Base-by-base conservation (phyloP, 1,140 invertebrate species). In the Teleopsis dalmanni region DNA sequence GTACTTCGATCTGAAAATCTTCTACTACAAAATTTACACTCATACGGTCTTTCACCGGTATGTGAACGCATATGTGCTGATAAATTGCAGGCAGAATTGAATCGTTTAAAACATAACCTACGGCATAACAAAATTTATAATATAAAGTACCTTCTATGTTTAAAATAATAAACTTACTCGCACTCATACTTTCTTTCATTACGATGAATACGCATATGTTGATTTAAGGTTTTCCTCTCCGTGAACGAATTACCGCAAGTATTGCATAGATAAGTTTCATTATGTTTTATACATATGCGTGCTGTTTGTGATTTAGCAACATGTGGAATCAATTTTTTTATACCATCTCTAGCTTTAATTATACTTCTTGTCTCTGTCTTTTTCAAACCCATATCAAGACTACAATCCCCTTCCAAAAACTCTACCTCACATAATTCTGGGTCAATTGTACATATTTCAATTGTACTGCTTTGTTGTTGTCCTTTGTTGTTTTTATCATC, bases 61-160 rank as follows among this genome's bases (percentile, higher is more conserved):
- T 68, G 65, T 3, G 52, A 58, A 1, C 65, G 57, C 53, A 68
- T 67, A n/a, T 68, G 65, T 4, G 57, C 55, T 5, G 51, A 60
- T 6, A 68, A 50, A 43, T 68, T 67, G 11, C 60, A 60, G 19
- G 57, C 52, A 26, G 57, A 53, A 18, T 45, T 60, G 16, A 68
- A 68, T 0, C 47, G 35, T 22, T 63, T 68, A 1, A 21, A 35
- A 40, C 65, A 68, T 2, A 68, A 41, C 36, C 65, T 68, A 19
- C 5, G 47, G 52, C 14, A 44, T 22, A 13, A 35, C 18, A 16
- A 18, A 38, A 11, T 6, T 38, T 8, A 19, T 36, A 7, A 14
- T 14, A 11, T 23, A 9, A 4, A 34, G 9, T 2, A 3, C 14
- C 2, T 29, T 31, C 6, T 23, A 16, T 10, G 9, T 18, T 36